Percentiles rank a stretch among this genome's conserved stretches.
These are phyloP conservation scores for Corythucha ciliata DNA, from an alignment of 2,888 invertebrate species.

Conservation along the genomic window DNA sequence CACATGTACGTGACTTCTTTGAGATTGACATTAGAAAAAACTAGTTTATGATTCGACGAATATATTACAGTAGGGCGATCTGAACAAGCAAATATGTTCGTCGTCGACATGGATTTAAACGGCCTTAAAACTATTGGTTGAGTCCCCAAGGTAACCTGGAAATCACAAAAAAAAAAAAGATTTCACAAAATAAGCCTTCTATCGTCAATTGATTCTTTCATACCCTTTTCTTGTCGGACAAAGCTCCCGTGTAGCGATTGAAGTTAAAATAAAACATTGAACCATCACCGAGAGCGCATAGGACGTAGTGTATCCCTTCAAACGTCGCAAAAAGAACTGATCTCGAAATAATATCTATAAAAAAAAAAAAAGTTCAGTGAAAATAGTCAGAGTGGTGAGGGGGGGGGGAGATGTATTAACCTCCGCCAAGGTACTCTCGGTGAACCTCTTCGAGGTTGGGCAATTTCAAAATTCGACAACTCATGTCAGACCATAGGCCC, in stretches of 20 bases:
- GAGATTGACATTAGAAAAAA: constrained; percentile 95
- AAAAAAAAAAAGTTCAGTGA: constrained; percentile 20
- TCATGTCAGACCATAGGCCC: constrained; percentile 96
- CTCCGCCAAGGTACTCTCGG: constrained; percentile 79
- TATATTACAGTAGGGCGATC: constrained; percentile 98
- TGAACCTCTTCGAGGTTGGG: constrained; percentile 73
- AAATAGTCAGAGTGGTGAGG: no score
- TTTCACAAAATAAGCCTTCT: no score
- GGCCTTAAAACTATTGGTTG: constrained; percentile 89
- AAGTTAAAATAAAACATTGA: constrained; percentile 93
- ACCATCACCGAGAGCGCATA: constrained; percentile 94
- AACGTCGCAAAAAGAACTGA: constrained; percentile 91
- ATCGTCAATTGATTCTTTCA: no score
- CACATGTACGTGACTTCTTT: constrained; percentile 97
- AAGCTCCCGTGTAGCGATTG: constrained; percentile 59
- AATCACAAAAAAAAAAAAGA: constrained; percentile 16
- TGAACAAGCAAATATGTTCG: constrained; percentile 97
- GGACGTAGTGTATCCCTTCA: constrained; percentile 79
- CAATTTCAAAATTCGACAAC: constrained; percentile 72
- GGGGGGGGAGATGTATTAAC: no score
- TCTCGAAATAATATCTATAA: constrained; percentile 86
- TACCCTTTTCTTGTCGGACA: constrained; percentile 79
- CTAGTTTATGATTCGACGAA: constrained; percentile 96
- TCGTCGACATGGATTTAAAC: constrained; percentile 81
- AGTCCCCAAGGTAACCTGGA: constrained; percentile 81